These are phyloP conservation scores for Porites evermanni DNA, from an alignment of 92 coral and sea anemone species.

Conservation along the genomic window DNA sequence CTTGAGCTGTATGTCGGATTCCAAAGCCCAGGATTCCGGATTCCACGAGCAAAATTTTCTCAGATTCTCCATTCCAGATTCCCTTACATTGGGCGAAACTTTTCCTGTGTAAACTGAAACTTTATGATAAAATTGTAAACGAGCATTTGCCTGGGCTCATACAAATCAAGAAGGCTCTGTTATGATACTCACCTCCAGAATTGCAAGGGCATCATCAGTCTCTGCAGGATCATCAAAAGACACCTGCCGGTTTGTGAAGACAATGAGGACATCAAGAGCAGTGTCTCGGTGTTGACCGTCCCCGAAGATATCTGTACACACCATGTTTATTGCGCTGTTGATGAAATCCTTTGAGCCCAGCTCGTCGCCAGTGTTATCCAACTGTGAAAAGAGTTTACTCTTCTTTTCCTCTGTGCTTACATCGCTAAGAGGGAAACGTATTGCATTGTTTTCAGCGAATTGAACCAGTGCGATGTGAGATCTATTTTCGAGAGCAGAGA, in stretches of 20 bases:
- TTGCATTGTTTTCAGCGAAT: background rate
- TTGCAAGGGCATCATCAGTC: too few relatives aligned
- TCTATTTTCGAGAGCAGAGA: background rate
- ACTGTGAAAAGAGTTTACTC: background rate
- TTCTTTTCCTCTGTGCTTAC: background rate
- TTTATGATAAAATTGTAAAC: too few relatives aligned
- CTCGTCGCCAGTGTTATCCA: background rate
- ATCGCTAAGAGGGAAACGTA: background rate
- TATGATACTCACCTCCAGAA: too few relatives aligned
- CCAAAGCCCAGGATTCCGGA: too few relatives aligned
- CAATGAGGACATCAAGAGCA: background rate
- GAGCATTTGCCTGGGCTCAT: too few relatives aligned
- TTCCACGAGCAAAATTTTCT: too few relatives aligned
- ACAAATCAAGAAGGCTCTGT: too few relatives aligned
- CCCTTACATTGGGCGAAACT: too few relatives aligned
- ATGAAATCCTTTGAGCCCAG: background rate
- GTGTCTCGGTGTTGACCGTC: background rate
- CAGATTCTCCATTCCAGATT: too few relatives aligned
- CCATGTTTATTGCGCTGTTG: background rate
- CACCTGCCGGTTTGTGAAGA: background rate
- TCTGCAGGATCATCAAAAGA: too few relatives aligned
- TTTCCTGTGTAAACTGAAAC: too few relatives aligned
- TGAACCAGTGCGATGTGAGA: constrained; percentile 5
- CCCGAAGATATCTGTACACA: background rate
- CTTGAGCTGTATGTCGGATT: too few relatives aligned